Evolutionary conservation across 2,888 invertebrate species (phyloP).

Genomic region (Aelia acuminata): DNA sequence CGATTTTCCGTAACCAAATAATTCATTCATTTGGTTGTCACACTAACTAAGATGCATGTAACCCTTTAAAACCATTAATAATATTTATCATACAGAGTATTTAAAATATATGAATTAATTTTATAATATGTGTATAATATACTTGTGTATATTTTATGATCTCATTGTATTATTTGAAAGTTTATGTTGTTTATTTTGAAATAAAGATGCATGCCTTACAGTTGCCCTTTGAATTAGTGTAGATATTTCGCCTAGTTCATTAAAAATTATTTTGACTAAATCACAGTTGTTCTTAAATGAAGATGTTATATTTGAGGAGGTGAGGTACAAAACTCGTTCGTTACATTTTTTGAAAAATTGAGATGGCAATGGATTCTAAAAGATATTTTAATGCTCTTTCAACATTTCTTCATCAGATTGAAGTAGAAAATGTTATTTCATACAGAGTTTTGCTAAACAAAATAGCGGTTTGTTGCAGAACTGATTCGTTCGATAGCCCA

Average conservation of each 20-base stretch:
- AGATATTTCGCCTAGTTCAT: neutral
- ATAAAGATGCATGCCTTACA: neutral
- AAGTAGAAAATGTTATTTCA: no score
- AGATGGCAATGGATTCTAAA: no score
- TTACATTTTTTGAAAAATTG: no score
- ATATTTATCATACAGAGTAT: neutral
- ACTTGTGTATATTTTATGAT: neutral
- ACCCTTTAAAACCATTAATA: neutral
- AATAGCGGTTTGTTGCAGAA: no score
- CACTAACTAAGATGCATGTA: constrained; percentile 2
- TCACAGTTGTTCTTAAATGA: no score
- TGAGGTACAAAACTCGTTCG: no score
- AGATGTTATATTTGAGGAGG: no score
- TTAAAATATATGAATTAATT: neutral
- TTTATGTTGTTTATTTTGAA: neutral
- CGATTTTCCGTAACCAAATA: neutral
- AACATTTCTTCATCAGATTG: no score
- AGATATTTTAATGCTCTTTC: no score
- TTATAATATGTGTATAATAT: neutral
- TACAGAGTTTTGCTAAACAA: no score
- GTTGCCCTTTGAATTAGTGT: neutral
- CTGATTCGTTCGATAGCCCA: no score
- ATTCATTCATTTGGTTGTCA: neutral
- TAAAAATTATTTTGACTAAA: neutral
- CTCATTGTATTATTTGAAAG: neutral